Base-by-base conservation (phyloP, 2,888 invertebrate species). In the Julus scandinavius region DNA sequence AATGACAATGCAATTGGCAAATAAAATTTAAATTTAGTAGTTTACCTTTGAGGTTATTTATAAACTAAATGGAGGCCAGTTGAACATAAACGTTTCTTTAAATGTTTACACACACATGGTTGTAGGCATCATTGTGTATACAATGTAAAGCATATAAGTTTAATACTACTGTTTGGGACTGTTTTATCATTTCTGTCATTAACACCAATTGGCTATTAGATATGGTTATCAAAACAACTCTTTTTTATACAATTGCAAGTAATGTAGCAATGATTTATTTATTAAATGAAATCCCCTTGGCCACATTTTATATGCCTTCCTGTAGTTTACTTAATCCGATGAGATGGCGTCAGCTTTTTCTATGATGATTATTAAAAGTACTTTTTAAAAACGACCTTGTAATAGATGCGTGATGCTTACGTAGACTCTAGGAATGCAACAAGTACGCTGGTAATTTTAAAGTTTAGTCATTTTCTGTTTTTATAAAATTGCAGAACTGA, bases 391-490 rank as follows among this genome's bases (percentile, higher is more conserved):
- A 80, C 15, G 80, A 38, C 80, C 80, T 80, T 80, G 80, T 80
- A 80, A 80, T 40, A 13, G 80, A 80, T 80, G 80, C 80, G 80
- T 80, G 80, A 80, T 80, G 80, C 80, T 80, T 80, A 80, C 80
- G 80, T 40, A 38, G 7, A 29, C 80, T 38, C 15, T 38, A 40
- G 29, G 80, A 80, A 80, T 80, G 80, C 38, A 13, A 13, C 4
- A 80, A 80, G 80, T 15, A 45, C 45, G 45, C 45, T 45, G 45
- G 45, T 45, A 80, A 80, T 80, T 80, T 80, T 80, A 38, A 38
- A 80, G 13, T 80, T 80, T 80, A 80, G 80, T 80, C 80, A 80
- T 80, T 80, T 80, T 80, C 15, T 54, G 54, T 54, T 54, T 54
- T 54, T 15, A 54, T 13, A 80, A 80, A 80, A 80, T 38, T 80